These are phyloP conservation scores for Tretioscincus oriximinensis DNA, from an alignment of 2,113 vertebrate species.

Conservation along the genomic window DNA sequence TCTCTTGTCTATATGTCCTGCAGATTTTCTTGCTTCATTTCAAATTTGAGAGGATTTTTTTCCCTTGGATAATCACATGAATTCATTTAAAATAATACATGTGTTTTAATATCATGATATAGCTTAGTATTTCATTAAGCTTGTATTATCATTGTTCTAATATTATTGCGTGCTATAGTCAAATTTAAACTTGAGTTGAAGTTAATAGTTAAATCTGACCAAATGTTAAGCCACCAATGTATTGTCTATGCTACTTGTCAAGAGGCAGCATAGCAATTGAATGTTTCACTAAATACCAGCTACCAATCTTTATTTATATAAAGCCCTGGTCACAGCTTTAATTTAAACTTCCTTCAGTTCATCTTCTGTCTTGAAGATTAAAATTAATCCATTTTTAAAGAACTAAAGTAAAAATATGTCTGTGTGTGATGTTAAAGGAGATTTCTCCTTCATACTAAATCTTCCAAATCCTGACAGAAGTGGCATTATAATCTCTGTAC, in stretches of 20 bases:
- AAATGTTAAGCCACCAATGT: not conserved
- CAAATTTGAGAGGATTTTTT: slow-evolving; percentile 38
- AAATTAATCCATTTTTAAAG: too few relatives aligned
- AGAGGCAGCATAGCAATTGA: not conserved
- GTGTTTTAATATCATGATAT: not conserved
- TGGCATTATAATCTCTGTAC: too few relatives aligned
- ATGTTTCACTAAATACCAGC: too few relatives aligned
- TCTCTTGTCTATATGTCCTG: slow-evolving; percentile 62
- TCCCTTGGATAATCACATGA: slow-evolving; percentile 22
- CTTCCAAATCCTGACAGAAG: too few relatives aligned
- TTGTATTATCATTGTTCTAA: not conserved
- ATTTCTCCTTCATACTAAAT: too few relatives aligned
- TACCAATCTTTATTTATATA: too few relatives aligned
- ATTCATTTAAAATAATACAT: slow-evolving; percentile 39
- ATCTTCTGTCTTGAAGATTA: too few relatives aligned
- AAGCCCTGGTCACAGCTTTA: too few relatives aligned
- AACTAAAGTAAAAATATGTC: too few relatives aligned
- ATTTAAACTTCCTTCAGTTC: too few relatives aligned
- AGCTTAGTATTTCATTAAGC: not conserved
- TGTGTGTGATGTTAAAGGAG: too few relatives aligned
- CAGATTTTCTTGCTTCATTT: slow-evolving; percentile 52
- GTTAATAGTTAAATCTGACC: not conserved
- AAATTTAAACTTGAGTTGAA: not conserved
- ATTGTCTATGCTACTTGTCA: not conserved
- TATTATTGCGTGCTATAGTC: not conserved